Percentiles rank a stretch among this genome's conserved stretches.
Conservation (phyloP, 2,113 vertebrate species). For the Saguinus imperator region DNA sequence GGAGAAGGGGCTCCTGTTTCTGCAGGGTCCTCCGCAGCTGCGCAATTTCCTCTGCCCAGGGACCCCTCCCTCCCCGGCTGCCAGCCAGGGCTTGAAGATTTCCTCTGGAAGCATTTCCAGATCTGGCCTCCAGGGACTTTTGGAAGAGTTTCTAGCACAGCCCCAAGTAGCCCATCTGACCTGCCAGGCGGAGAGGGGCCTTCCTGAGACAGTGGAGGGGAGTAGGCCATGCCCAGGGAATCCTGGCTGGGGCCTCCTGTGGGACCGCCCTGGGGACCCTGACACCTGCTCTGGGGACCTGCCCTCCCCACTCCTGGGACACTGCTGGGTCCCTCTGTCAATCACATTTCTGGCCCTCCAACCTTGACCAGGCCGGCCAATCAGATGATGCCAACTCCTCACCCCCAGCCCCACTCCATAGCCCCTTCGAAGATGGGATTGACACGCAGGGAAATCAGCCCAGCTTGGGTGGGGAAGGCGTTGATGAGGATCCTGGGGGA, state of each 20-base stretch:
- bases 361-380: not conserved
- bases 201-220: not conserved
- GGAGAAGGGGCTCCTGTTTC: not conserved
- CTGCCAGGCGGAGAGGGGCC: not conserved
- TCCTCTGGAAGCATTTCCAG: not conserved
- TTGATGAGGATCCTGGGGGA: rapidly evolving
- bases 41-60: not conserved
- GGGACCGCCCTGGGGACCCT: not conserved
- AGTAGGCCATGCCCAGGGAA: not conserved
- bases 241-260: not conserved
- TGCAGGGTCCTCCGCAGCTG: not conserved
- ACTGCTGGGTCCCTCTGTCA: not conserved
- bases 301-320: not conserved
- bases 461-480: not conserved
- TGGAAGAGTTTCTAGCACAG: not conserved
- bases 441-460: not conserved
- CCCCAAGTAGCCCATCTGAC: rapidly evolving
- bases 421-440: not conserved
- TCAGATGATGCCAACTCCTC: not conserved
- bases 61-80: not conserved
- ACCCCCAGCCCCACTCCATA: not conserved
- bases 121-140: not conserved
- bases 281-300: not conserved
- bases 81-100: not conserved
- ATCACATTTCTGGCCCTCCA: not conserved